Conservation (phyloP, 2,797 vertebrate genomes). For the Hafferia zeledoni region DNA sequence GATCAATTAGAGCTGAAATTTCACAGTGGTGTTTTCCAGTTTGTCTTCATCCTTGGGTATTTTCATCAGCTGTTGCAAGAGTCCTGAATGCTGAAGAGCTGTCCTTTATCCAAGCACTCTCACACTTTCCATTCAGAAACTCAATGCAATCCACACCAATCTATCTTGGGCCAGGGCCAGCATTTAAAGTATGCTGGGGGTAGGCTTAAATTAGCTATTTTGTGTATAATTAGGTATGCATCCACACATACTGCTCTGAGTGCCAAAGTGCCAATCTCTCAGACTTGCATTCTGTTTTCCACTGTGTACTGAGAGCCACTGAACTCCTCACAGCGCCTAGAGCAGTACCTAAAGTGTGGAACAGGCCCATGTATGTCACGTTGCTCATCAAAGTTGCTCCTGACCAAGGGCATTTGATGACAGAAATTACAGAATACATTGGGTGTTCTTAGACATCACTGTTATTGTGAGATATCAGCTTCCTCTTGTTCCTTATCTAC, state of each 20-base stretch:
- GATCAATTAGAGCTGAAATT: background rate
- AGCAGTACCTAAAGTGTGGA: background rate
- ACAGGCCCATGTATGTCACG: accelerated
- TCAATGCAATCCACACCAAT: background rate
- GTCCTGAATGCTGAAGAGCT: background rate
- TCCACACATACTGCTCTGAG: background rate
- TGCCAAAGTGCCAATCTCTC: background rate
- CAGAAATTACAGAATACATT: accelerated
- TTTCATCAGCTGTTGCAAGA: background rate
- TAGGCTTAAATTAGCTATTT: background rate
- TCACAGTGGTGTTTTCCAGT: background rate
- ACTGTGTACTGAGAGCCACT: background rate
- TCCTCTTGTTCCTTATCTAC: background rate
- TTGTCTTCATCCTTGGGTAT: background rate
- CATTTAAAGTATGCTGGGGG: background rate
- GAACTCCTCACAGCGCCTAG: background rate
- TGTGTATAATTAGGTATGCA: background rate
- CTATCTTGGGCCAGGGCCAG: background rate
- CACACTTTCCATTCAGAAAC: background rate
- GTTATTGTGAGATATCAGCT: background rate
- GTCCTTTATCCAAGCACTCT: background rate
- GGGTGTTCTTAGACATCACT: background rate
- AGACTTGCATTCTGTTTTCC: background rate
- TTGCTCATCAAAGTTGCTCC: background rate
- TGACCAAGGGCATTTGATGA: background rate